These are phyloP conservation scores for Falco punctatus DNA, from an alignment of 2,113 vertebrate species.

Conservation along the genomic window DNA sequence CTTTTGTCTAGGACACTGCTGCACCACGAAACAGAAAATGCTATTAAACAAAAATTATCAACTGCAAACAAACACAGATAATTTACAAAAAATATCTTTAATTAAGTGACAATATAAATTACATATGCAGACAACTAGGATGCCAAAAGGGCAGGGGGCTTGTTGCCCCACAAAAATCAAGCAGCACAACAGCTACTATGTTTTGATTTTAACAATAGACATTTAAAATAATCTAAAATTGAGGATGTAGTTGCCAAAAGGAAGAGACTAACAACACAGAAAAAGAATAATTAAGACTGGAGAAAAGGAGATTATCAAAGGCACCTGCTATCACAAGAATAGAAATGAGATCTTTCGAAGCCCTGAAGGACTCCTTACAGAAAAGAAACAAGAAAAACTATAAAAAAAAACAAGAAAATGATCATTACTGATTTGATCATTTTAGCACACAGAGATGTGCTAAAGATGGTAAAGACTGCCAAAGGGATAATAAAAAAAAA, in stretches of 20 bases:
- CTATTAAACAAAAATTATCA: constrained; percentile 5
- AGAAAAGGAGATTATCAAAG: constrained; percentile 46
- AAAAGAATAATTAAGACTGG: constrained; percentile 28
- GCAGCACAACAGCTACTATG: background rate
- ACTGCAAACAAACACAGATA: background rate
- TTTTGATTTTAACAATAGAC: constrained; percentile 23
- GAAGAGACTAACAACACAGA: constrained; percentile 28
- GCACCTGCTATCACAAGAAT: constrained; percentile 32
- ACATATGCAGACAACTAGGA: background rate
- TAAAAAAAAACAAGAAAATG: background rate
- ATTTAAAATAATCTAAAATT: constrained; percentile 16
- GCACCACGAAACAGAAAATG: background rate
- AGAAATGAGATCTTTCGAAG: constrained; percentile 34
- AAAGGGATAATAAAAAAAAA: background rate
- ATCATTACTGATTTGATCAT: constrained; percentile 22
- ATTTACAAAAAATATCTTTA: constrained; percentile 18
- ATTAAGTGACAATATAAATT: constrained; percentile 19
- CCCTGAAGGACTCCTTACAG: constrained; percentile 18
- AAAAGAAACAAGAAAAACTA: constrained; percentile 2
- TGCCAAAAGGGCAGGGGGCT: background rate
- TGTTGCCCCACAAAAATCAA: background rate
- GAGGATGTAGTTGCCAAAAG: constrained; percentile 27
- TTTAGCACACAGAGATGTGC: background rate
- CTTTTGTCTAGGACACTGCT: background rate
- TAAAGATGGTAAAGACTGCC: background rate